Evolutionary conservation across 2,797 vertebrate genomes (phyloP), one percentile per base, ranked within the genome.

Genomic region (Gambelia wislizenii): DNA sequence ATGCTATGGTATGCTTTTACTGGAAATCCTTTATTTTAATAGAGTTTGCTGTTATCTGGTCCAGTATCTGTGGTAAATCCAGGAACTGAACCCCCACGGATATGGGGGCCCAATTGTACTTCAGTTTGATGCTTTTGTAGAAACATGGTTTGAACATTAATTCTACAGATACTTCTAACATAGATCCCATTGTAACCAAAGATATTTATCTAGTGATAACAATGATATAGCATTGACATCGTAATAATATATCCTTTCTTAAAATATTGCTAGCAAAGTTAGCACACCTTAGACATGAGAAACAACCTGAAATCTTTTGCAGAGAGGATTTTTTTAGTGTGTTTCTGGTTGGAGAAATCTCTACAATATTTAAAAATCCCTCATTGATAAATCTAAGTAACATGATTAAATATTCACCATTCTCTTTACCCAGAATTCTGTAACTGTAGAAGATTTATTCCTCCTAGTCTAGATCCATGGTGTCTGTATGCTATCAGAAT

Each of bases 401-500:
- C 92, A 87, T 81, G 30, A 44, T 78, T 22, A 87, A 87, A 64
- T 75, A 0, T 86, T 93, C 30, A 52, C 49, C 8, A 78, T 18
- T 22, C 42, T n/a, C 81, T 86, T 89, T 76, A 64, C 84, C 49
- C 30, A 39, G 0, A 25, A 91, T 89, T 76, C 44, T 59, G 39
- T n/a, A 78, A 82, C 67, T n/a, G 87, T 5, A 84, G 92, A 87
- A 61, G 83, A 82, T 86, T 83, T 89, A 76, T 91, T 84, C 87
- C 91, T 89, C 0, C 0, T 81, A 85, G 88, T 47, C 88, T 85
- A 86, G 78, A 89, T 84, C 10, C 3, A 0, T 74, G 89, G 86
- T 30, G 69, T 87, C 1, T 89, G 59, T 88, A 7, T 88, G 78
- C 89, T 92, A 89, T 90, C 89, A 69, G 14, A 90, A 91, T 95